These are phyloP conservation scores for Zaprionus davidi DNA, from an alignment of 1,140 invertebrate species.

Conservation along the genomic window DNA sequence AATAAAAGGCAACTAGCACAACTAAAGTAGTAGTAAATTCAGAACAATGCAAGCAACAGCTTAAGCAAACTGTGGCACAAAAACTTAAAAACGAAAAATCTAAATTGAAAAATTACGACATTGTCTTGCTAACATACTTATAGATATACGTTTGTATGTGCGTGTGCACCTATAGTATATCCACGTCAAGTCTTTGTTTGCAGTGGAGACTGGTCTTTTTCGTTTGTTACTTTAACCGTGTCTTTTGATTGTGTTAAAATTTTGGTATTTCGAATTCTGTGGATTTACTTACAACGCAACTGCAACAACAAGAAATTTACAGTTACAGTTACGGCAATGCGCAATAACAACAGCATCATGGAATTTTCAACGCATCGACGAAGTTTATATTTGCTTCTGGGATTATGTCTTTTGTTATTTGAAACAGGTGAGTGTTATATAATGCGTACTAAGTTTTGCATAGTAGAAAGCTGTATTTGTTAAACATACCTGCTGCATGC, in stretches of 20 bases:
- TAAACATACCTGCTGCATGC: too few species aligned
- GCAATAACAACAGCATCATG: conserved; percentile 64
- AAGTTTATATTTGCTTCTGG: conserved; percentile 65
- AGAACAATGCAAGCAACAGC: conserved; percentile 37
- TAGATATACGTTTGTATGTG: background rate
- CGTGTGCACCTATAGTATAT: conserved; percentile 4
- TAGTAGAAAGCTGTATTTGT: background rate
- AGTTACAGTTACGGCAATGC: conserved; percentile 74
- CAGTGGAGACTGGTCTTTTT: conserved; percentile 62
- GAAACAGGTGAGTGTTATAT: conserved; percentile 60
- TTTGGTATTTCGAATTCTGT: conserved; percentile 71
- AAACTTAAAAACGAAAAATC: conserved; percentile 58
- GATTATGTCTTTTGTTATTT: conserved; percentile 65
- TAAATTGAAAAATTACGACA: conserved; percentile 74
- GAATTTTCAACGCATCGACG: conserved; percentile 60
- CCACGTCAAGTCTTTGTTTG: conserved; percentile 59
- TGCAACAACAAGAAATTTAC: conserved; percentile 66
- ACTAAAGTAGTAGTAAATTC: conserved; percentile 40
- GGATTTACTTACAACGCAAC: conserved; percentile 67
- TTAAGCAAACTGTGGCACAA: conserved; percentile 66
- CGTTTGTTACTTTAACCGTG: conserved; percentile 18
- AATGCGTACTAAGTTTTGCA: background rate
- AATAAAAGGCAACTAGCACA: conserved; percentile 37
- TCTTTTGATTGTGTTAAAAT: conserved; percentile 37
- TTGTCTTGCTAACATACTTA: conserved; percentile 46